Evolutionary conservation across 1,140 invertebrate genomes (phyloP).

Genomic region (Agrilus planipennis): DNA sequence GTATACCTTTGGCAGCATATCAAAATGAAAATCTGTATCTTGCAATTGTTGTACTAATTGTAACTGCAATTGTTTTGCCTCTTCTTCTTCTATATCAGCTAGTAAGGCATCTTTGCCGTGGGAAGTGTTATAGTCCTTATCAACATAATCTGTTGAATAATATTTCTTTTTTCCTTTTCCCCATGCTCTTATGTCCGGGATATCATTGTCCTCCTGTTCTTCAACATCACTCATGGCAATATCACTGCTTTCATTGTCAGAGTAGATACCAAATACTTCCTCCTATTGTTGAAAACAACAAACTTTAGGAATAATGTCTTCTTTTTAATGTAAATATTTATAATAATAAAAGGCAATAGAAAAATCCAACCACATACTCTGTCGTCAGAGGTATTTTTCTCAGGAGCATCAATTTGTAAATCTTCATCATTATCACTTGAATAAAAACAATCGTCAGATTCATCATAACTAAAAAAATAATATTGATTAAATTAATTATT

Average conservation of each 20-base stretch:
- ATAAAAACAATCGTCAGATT: too few species aligned
- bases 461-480: too few species aligned
- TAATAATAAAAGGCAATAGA: too few species aligned
- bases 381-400: too few species aligned
- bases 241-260: slow-evolving; percentile 29
- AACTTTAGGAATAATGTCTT: too few species aligned
- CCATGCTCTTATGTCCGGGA: slow-evolving; percentile 76
- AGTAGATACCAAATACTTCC: slow-evolving; percentile 36
- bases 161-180: slow-evolving; percentile 66
- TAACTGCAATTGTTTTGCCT: slow-evolving; percentile 71
- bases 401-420: too few species aligned
- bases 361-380: background rate
- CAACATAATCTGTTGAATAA: slow-evolving; percentile 80
- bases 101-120: slow-evolving; percentile 57
- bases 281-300: too few species aligned
- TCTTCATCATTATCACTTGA: too few species aligned
- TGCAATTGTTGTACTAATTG: slow-evolving; percentile 64
- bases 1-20: slow-evolving; percentile 39
- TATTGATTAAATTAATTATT: too few species aligned
- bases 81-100: slow-evolving; percentile 72
- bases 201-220: slow-evolving; percentile 46
- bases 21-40: slow-evolving; percentile 68
- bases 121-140: slow-evolving; percentile 69
- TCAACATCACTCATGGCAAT: slow-evolving; percentile 60
- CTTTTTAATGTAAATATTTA: too few species aligned